These are phyloP conservation scores for Trematomus bernacchii DNA, from an alignment of 2,797 vertebrate genomes.

Conservation along the genomic window DNA sequence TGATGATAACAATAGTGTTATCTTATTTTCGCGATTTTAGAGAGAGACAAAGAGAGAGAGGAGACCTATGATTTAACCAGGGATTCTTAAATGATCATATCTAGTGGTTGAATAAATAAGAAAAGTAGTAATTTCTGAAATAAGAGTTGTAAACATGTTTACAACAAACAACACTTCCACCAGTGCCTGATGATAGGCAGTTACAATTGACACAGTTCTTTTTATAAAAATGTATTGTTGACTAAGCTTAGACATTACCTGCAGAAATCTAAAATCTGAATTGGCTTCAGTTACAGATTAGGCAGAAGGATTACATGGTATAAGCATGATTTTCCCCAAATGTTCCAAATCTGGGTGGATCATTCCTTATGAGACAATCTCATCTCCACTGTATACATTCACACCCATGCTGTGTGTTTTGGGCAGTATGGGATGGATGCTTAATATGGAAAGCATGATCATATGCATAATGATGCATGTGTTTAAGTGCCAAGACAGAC, in stretches of 20 bases:
- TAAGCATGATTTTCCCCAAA: constrained; percentile 52
- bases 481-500: constrained; percentile 48
- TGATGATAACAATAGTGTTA: not conserved
- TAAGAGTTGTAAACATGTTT: not conserved
- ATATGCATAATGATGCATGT: constrained; percentile 50
- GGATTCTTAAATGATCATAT: not conserved
- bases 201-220: constrained; percentile 5
- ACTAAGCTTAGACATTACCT: constrained; percentile 32
- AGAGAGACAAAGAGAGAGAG: not conserved
- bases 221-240: constrained; percentile 20
- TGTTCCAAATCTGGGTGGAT: constrained; percentile 36
- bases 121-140: not conserved
- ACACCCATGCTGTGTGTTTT: constrained; percentile 13
- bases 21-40: not conserved
- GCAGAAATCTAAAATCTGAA: constrained; percentile 41
- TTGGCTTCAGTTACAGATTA: constrained; percentile 60
- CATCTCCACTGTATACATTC: constrained; percentile 20
- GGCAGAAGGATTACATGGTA: constrained; percentile 61
- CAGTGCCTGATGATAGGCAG: not conserved
- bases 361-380: constrained; percentile 39
- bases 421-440: constrained; percentile 4
- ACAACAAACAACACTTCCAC: not conserved
- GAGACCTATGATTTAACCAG: not conserved
- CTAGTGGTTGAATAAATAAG: not conserved
- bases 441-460: constrained; percentile 40